Percentiles rank a stretch among this genome's conserved stretches.
Conservation (phyloP, 2,113 vertebrate genomes). For the Tetrax tetrax region DNA sequence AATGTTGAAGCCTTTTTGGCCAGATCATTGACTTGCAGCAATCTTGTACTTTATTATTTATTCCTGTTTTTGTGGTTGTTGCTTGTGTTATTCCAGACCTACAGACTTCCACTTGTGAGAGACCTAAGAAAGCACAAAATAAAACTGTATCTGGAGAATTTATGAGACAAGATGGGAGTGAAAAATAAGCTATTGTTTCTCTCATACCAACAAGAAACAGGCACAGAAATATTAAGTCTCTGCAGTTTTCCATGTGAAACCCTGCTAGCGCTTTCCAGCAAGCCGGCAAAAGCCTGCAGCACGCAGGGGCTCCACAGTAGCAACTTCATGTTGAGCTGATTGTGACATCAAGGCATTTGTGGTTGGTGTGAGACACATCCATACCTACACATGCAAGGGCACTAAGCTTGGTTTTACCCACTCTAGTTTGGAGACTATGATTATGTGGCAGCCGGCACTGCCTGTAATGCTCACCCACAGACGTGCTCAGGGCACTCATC, state of each 20-base stretch:
- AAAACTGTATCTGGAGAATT: background rate
- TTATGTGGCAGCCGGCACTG: background rate
- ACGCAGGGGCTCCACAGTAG: rapidly evolving
- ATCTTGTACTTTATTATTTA: background rate
- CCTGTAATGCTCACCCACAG: background rate
- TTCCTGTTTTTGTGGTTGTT: background rate
- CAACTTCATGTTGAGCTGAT: background rate
- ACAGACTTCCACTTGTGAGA: background rate
- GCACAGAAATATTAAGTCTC: background rate
- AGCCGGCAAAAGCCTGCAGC: background rate
- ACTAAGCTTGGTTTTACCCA: background rate
- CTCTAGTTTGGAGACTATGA: background rate
- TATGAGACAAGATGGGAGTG: background rate
- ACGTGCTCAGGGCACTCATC: background rate
- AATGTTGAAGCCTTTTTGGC: background rate
- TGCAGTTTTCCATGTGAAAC: background rate
- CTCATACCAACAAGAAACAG: background rate
- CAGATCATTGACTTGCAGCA: background rate
- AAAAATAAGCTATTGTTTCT: background rate
- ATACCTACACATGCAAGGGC: background rate
- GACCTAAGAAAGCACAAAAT: background rate
- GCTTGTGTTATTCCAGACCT: background rate
- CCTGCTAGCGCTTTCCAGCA: background rate
- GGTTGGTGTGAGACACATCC: background rate
- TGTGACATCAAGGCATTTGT: too few relatives aligned